Percentiles rank a stretch among this genome's conserved stretches.
Conservation (phyloP, 2,888 invertebrate species). For the Harpagoxenus sublaevis region DNA sequence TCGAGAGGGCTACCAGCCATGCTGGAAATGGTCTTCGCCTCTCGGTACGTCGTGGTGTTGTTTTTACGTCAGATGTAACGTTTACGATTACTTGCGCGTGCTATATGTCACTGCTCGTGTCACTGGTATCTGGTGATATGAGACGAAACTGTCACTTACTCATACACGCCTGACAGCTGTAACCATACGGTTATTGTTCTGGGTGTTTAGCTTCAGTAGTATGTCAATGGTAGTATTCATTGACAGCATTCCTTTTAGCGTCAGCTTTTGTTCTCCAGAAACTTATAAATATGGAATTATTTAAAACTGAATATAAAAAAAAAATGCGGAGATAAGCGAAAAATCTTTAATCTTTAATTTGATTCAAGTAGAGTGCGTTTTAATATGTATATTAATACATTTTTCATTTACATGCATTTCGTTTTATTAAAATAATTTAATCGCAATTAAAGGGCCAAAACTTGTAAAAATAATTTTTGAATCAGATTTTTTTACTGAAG, state of each 20-base stretch:
- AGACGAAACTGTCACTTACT: slow-evolving; percentile 13
- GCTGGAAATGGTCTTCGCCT: slow-evolving; percentile 84
- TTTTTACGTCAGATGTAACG: slow-evolving; percentile 67
- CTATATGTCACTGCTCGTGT: neutral
- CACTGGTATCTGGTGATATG: slow-evolving; percentile 11
- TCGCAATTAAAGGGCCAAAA: neutral
- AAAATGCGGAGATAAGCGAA: too few species aligned
- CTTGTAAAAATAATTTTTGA: slow-evolving; percentile 1
- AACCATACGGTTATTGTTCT: neutral
- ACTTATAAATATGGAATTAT: slow-evolving; percentile 16
- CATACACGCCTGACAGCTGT: neutral
- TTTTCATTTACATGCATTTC: neutral
- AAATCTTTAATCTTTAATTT: neutral
- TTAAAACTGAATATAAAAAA: neutral
- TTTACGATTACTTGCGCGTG: slow-evolving; percentile 65
- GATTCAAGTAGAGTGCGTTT: neutral
- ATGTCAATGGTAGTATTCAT: neutral
- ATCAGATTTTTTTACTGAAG: neutral
- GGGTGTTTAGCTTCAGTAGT: neutral
- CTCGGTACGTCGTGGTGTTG: slow-evolving; percentile 81
- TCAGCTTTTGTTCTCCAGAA: neutral
- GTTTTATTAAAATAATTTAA: neutral
- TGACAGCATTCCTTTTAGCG: neutral
- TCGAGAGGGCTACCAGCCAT: slow-evolving; percentile 89
- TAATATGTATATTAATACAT: neutral